Evolutionary conservation across 2,888 invertebrate species (phyloP).

Genomic region (Pseudococcus viburni): DNA sequence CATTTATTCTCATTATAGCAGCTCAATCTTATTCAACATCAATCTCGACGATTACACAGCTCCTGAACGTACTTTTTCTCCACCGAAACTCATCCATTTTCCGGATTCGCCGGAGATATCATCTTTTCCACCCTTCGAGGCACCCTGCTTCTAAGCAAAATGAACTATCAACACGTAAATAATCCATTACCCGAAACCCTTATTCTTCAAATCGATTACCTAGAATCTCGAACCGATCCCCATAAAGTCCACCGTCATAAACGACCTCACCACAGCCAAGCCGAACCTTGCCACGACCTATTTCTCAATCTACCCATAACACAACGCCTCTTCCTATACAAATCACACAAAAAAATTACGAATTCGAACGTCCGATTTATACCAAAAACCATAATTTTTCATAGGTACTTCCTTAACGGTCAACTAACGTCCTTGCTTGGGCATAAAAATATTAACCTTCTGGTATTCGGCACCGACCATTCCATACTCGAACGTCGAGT

Average conservation of each 20-base stretch:
- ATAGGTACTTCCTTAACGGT: slow-evolving; percentile 4
- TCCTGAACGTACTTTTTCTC: no score
- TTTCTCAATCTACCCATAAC: neutral
- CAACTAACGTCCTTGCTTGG: neutral
- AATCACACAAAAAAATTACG: neutral
- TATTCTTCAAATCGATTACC: neutral
- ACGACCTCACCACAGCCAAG: neutral
- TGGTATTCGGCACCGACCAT: neutral
- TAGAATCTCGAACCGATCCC: neutral
- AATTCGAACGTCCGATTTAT: neutral
- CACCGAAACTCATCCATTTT: no score
- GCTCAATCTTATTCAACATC: no score
- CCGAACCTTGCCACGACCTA: slow-evolving; percentile 5
- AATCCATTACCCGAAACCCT: neutral
- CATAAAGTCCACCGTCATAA: neutral
- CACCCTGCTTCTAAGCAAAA: neutral
- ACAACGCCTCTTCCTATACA: slow-evolving; percentile 12
- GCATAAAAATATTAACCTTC: neutral
- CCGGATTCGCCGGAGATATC: neutral
- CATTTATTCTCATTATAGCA: no score
- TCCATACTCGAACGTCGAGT: neutral
- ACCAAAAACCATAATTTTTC: slow-evolving; percentile 13
- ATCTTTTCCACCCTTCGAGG: neutral
- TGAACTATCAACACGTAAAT: neutral
- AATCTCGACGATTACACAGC: no score